Evolutionary conservation across 2,113 vertebrate genomes (phyloP).

Genomic region (Nannobrachium achirus): DNA sequence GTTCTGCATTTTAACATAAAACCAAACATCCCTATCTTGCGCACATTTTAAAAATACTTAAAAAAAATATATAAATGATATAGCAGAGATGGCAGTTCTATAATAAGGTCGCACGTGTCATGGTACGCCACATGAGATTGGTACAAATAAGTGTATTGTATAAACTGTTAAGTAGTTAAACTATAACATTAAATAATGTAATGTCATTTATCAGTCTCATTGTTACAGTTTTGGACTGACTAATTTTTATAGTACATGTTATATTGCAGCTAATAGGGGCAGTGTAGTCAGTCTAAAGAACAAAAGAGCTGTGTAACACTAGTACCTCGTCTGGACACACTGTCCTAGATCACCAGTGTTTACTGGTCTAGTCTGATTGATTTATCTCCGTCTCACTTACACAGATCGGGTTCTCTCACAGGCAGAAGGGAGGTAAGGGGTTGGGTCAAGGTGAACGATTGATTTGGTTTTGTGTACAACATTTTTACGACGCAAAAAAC

Average conservation of each 20-base stretch:
- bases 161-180: no score
- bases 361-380: conserved; percentile 56
- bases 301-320: conserved; percentile 61
- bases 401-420: conserved; percentile 61
- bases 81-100: no score
- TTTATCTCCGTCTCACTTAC: conserved; percentile 67
- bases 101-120: no score
- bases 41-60: no score
- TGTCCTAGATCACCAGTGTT: conserved; percentile 58
- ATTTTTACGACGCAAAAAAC: background rate
- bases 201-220: background rate
- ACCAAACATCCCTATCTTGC: no score
- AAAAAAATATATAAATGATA: no score
- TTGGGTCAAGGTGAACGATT: conserved; percentile 29
- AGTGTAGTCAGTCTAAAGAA: conserved; percentile 45
- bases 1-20: no score
- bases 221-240: conserved; percentile 32
- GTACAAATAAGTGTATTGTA: no score
- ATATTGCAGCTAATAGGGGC: conserved; percentile 25
- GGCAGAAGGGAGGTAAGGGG: conserved; percentile 12
- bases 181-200: background rate
- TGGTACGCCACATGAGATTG: no score
- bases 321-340: conserved; percentile 53
- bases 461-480: background rate
- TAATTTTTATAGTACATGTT: conserved; percentile 22